Evolutionary conservation across 2,797 vertebrate genomes (phyloP).

Genomic region (Enteromius mattozi): DNA sequence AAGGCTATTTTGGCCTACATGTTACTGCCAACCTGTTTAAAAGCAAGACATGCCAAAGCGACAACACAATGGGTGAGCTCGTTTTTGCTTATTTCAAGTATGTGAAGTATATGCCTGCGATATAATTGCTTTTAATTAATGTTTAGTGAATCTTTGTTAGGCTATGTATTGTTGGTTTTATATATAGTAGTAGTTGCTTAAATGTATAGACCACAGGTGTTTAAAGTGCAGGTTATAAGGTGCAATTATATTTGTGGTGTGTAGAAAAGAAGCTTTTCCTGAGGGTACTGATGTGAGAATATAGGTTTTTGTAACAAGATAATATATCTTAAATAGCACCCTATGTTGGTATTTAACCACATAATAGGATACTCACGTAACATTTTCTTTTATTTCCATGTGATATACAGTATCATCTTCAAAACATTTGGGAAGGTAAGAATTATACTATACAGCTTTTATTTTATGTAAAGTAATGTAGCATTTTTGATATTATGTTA

Average conservation of each 20-base stretch:
- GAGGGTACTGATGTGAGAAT: too few species aligned
- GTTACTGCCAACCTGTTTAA: too few species aligned
- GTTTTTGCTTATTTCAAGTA: not conserved
- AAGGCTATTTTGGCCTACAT: too few species aligned
- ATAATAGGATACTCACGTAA: not conserved
- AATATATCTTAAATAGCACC: too few species aligned
- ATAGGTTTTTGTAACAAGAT: too few species aligned
- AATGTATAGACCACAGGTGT: not conserved
- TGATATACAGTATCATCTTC: not conserved
- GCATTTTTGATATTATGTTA: not conserved
- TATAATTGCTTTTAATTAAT: not conserved
- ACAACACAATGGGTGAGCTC: not conserved
- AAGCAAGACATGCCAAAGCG: not conserved
- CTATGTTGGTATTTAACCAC: too few species aligned
- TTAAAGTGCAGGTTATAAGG: too few species aligned
- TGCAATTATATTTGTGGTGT: too few species aligned
- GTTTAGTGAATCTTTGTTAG: not conserved
- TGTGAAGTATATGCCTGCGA: not conserved
- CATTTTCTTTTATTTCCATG: not conserved
- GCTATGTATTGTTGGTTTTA: too few species aligned
- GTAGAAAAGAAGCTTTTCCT: too few species aligned
- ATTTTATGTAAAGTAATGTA: not conserved
- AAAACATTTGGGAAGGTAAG: not conserved
- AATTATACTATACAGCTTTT: not conserved
- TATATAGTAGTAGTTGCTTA: too few species aligned